Conservation (phyloP, 1,140 invertebrate species). For the Cryptotermes secundus region DNA sequence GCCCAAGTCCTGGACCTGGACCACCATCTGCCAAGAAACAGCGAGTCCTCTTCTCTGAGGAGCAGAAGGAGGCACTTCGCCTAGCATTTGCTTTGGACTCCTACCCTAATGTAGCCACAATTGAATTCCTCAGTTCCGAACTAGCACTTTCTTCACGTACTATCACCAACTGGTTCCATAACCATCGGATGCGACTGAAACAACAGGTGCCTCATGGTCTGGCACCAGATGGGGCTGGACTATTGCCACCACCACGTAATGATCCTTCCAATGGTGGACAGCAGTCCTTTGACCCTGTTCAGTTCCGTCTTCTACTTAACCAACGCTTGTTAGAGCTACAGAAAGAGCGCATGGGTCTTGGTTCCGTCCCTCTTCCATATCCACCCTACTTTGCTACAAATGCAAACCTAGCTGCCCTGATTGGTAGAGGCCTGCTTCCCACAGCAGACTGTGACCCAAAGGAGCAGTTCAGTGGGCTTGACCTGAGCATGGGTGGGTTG, state of each 20-base stretch:
- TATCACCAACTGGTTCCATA: slow-evolving; percentile 99
- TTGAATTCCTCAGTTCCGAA: slow-evolving; percentile 91
- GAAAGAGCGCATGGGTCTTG: slow-evolving; percentile 70
- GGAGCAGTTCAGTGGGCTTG: slow-evolving; percentile 75
- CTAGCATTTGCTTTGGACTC: slow-evolving; percentile 93
- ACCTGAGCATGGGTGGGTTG: slow-evolving; percentile 74
- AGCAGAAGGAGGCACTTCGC: slow-evolving; percentile 95
- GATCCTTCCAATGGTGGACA: slow-evolving; percentile 58
- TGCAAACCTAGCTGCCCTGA: slow-evolving; percentile 68
- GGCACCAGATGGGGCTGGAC: slow-evolving; percentile 56
- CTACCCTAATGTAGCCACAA: slow-evolving; percentile 92
- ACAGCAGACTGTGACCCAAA: slow-evolving; percentile 57
- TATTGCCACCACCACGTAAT: slow-evolving; percentile 65
- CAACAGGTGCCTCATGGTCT: slow-evolving; percentile 70
- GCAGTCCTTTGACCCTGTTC: slow-evolving; percentile 77
- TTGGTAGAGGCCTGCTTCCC: slow-evolving; percentile 61
- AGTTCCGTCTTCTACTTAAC: slow-evolving; percentile 83
- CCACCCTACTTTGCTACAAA: slow-evolving; percentile 73
- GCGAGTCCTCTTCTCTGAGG: slow-evolving; percentile 93
- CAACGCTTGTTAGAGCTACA: slow-evolving; percentile 83
- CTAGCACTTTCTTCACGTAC: slow-evolving; percentile 90
- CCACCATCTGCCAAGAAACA: slow-evolving; percentile 84
- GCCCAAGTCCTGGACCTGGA: slow-evolving; percentile 73
- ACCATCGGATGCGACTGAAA: slow-evolving; percentile 97
- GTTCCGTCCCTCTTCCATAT: slow-evolving; percentile 63